Percentiles rank a stretch among this genome's conserved stretches.
These are phyloP conservation scores for Enteromius thamalakanensis DNA, from an alignment of 2,797 vertebrate genomes.

Conservation along the genomic window DNA sequence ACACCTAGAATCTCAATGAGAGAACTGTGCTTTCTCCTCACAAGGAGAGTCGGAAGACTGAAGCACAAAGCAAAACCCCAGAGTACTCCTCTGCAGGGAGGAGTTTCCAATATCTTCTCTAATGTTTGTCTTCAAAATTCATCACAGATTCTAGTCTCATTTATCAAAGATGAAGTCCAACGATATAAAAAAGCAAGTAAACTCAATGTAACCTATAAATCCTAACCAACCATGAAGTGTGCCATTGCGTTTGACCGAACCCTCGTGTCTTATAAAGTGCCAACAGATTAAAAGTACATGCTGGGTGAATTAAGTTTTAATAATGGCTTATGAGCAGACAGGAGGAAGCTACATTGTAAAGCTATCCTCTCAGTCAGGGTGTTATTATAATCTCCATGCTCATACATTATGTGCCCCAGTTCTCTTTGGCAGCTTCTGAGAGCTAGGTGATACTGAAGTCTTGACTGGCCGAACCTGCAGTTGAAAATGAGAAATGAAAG, in stretches of 20 bases:
- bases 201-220: background rate
- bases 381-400: conserved; percentile 17
- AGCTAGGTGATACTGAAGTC: conserved; percentile 12
- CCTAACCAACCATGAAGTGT: background rate
- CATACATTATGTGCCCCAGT: background rate
- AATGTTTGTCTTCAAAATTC: background rate
- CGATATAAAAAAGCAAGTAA: background rate
- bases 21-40: conserved; percentile 53
- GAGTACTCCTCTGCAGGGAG: conserved; percentile 1
- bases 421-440: background rate
- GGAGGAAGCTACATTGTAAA: conserved; percentile 34
- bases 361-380: conserved; percentile 38
- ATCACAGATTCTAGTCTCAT: background rate
- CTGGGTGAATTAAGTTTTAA: conserved; percentile 13
- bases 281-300: background rate
- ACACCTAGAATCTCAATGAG: conserved; percentile 79
- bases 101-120: background rate
- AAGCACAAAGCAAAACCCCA: conserved; percentile 22
- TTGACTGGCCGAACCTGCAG: conserved; percentile 11
- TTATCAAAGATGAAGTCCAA: conserved; percentile 2
- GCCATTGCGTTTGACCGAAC: background rate
- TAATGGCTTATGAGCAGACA: conserved; percentile 21
- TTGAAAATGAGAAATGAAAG: conserved; percentile 19
- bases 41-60: conserved; percentile 12
- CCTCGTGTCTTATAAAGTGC: background rate